These are phyloP conservation scores for Loripinus fragilis DNA, from an alignment of 2,888 invertebrate species.

Conservation along the genomic window DNA sequence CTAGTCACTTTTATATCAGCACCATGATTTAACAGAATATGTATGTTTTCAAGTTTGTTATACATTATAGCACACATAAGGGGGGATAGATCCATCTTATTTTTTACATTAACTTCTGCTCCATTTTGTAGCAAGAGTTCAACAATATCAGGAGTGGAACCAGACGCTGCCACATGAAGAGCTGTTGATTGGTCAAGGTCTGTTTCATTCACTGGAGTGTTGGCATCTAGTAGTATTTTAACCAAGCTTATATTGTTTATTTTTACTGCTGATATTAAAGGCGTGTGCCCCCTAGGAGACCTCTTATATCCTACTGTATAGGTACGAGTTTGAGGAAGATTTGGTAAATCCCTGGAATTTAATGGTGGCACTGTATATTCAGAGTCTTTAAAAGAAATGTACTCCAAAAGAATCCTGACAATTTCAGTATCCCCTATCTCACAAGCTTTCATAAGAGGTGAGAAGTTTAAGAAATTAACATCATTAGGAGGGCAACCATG, in stretches of 20 bases:
- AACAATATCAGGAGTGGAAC: constrained; percentile 34
- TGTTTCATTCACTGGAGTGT: constrained; percentile 43
- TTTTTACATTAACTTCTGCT: constrained; percentile 39
- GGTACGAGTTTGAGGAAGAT: neutral
- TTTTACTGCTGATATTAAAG: constrained; percentile 40
- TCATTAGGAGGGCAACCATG: constrained; percentile 33
- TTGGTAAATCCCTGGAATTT: neutral
- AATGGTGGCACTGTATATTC: neutral
- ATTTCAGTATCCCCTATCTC: constrained; percentile 39
- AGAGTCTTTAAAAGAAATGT: constrained; percentile 33
- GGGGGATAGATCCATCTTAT: constrained; percentile 48
- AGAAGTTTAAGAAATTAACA: constrained; percentile 39
- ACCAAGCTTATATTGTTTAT: constrained; percentile 27
- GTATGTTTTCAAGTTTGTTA: constrained; percentile 33
- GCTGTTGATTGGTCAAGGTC: constrained; percentile 47
- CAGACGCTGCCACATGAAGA: constrained; percentile 45
- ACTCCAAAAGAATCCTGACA: constrained; percentile 39
- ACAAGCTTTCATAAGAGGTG: constrained; percentile 53
- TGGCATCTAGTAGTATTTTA: constrained; percentile 37
- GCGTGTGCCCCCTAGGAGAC: constrained; percentile 39
- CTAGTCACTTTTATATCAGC: constrained; percentile 34
- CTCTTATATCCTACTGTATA: neutral
- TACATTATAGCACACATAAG: constrained; percentile 41
- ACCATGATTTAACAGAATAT: constrained; percentile 38
- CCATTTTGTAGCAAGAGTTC: constrained; percentile 42